Evolutionary conservation across 2,797 vertebrate species (phyloP).

Genomic region (Aselliscus stoliczkanus): DNA sequence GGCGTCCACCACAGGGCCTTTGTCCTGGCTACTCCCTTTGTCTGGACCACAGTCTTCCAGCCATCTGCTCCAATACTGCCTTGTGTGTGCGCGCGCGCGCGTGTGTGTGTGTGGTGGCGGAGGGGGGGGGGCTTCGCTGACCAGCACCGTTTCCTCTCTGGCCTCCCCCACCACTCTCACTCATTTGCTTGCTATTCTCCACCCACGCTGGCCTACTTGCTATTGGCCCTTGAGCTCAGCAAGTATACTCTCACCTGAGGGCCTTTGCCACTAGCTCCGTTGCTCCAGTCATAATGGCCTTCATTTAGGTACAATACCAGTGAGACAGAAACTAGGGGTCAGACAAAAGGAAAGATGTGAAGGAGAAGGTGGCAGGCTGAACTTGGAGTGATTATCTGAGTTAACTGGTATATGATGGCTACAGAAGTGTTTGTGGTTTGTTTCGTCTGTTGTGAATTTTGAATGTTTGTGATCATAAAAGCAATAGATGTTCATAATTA

Average conservation of each 20-base stretch:
- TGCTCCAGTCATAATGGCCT: background rate
- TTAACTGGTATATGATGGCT: background rate
- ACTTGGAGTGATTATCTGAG: background rate
- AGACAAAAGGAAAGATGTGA: background rate
- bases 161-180: background rate
- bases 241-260: background rate
- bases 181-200: background rate
- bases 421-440: slow-evolving; percentile 5
- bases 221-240: background rate
- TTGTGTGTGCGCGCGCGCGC: background rate
- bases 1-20: background rate
- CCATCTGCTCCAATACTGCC: background rate
- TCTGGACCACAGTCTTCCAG: background rate
- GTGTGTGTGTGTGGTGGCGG: too few species aligned
- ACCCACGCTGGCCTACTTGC: background rate
- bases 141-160: background rate
- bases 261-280: background rate
- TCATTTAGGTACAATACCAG: background rate
- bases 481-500: background rate
- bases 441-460: background rate
- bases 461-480: slow-evolving; percentile 12
- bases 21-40: background rate
- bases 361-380: background rate
- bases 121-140: background rate
- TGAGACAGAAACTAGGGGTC: background rate